Evolutionary conservation across 2,797 vertebrate genomes (phyloP), one percentile per base, ranked within the genome.

Genomic region (Antennarius maculatus): DNA sequence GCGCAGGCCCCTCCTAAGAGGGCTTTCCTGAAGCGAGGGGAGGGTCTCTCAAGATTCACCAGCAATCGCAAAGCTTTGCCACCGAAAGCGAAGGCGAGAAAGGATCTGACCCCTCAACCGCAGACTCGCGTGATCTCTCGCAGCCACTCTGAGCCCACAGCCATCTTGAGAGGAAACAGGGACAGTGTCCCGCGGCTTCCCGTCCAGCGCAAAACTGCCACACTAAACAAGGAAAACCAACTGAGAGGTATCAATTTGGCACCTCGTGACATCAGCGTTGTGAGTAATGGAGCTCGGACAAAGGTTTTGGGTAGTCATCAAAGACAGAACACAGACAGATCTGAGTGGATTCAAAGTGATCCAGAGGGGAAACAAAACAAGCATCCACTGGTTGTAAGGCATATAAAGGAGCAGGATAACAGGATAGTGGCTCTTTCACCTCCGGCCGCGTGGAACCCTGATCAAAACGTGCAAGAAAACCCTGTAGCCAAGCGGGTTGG

Each of bases 31-130:
- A 97, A 92, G 84, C 92, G 94, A 77, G 95, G 97, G 27, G 92
- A 97, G 79, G 97, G 97, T 47, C 93, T 99, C 82, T 89, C 85
- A 42, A 94, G 97, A 60, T 98, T 97, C 80, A 92, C 82, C 71
- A 79, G 67, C 57, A 93, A 80, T 51, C 74, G 81, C 50, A 95
- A 93, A 86, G 82, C 80, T 63, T 79, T 84, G 42, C 13, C 63
- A 55, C 61, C 71, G 17, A 92, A 91, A 71, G 29, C 17, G 5
- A 69, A 89, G 74, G 65, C 61, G 61, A 68, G 71, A 50, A 78
- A 65, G 3, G 77, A 86, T 10, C 50, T 54, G 4, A 82, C 73
- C 63, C 39, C 29, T 5, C 66, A 58, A 6, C 10, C 46, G 5
- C 54, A 62, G 27, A 18, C 71, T 64, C 55, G 65, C 53, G 80